These are phyloP conservation scores for Danaus chrysippus DNA, from an alignment of 2,888 invertebrate species.

Conservation along the genomic window DNA sequence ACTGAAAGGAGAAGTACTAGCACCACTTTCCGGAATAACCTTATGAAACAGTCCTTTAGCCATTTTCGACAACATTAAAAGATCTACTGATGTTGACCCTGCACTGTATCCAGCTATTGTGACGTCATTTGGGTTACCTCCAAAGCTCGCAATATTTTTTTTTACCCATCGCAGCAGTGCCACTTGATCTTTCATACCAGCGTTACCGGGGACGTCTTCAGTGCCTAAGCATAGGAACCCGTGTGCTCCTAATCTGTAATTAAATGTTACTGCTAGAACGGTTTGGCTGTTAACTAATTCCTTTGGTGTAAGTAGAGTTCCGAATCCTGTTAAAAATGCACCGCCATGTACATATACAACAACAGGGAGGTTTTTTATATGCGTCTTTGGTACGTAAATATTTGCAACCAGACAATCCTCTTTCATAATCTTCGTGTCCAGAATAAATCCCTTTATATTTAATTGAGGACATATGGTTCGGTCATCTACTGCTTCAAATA, in stretches of 20 bases:
- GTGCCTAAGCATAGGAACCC: conserved; percentile 37
- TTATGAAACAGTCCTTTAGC: conserved; percentile 47
- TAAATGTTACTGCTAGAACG: conserved; percentile 45
- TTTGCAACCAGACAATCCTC: conserved; percentile 39
- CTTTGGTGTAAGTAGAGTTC: conserved; percentile 36
- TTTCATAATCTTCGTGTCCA: neutral
- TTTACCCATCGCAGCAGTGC: conserved; percentile 39
- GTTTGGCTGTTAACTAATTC: conserved; percentile 39
- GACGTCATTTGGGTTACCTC: conserved; percentile 41
- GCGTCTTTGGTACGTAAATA: conserved; percentile 35
- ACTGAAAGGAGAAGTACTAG: conserved; percentile 35
- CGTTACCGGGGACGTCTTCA: conserved; percentile 38
- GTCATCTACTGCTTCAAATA: conserved; percentile 39
- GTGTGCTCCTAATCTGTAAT: conserved; percentile 46
- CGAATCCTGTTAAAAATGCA: conserved; percentile 50
- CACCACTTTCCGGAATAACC: conserved; percentile 50
- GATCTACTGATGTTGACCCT: conserved; percentile 46
- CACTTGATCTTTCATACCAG: conserved; percentile 43
- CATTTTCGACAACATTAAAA: conserved; percentile 44
- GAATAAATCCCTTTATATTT: neutral
- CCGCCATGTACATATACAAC: conserved; percentile 65
- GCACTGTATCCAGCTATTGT: conserved; percentile 49
- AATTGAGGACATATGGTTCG: conserved; percentile 41
- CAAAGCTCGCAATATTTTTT: conserved; percentile 39
- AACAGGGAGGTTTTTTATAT: conserved; percentile 43